phyloP scores from a whole-genome alignment of 2,888 invertebrate species.

The Muschampia plurimacula region DNA sequence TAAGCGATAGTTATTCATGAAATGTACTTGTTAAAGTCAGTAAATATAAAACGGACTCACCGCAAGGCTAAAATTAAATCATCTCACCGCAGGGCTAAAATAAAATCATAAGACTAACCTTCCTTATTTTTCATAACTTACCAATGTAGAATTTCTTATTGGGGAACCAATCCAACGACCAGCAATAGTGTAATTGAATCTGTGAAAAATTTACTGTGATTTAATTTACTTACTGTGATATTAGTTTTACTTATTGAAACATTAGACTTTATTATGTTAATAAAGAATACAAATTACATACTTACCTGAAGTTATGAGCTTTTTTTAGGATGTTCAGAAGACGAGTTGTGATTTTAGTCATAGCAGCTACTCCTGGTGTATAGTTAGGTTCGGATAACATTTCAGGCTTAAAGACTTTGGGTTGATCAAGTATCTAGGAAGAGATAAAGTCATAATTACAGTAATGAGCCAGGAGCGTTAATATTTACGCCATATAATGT shows the following conservation, averaged over 20 bases:
- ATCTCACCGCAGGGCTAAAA: too few relatives aligned
- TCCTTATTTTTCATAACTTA: conserved; percentile 46
- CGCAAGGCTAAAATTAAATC: too few relatives aligned
- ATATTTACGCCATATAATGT: too few relatives aligned
- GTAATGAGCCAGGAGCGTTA: not conserved
- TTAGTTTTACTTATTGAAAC: too few relatives aligned
- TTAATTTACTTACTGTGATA: too few relatives aligned
- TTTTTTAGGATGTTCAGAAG: conserved; percentile 64
- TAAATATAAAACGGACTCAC: too few relatives aligned
- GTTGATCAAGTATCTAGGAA: conserved; percentile 59
- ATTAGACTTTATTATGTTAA: not conserved
- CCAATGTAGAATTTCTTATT: conserved; percentile 67
- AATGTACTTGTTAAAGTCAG: too few relatives aligned
- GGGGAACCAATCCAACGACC: conserved; percentile 76
- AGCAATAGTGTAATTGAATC: conserved; percentile 72
- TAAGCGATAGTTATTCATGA: too few relatives aligned
- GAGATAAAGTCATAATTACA: not conserved
- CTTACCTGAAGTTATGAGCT: conserved; percentile 72
- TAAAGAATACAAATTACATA: not conserved
- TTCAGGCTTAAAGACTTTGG: conserved; percentile 58
- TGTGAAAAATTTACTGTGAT: conserved; percentile 41
- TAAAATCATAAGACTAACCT: not conserved
- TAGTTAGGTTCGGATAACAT: conserved; percentile 62
- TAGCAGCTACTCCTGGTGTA: conserved; percentile 66
- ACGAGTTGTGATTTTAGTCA: conserved; percentile 71